Evolutionary conservation across 2,113 vertebrate species (phyloP), one percentile per base, ranked within the genome.

Genomic region (Todiramphus saurophagus): DNA sequence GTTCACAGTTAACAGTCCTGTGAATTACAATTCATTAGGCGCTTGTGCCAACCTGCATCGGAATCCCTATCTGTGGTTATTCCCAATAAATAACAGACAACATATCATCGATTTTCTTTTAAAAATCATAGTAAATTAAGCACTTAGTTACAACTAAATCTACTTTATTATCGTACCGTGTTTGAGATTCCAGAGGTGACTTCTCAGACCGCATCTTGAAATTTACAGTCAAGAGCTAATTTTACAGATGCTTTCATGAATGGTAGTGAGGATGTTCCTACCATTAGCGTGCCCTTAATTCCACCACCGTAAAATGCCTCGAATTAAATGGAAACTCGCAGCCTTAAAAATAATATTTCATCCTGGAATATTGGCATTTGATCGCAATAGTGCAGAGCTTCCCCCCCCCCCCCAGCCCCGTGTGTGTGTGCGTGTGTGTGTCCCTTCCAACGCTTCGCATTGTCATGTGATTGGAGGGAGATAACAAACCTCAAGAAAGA

Each of bases 11-110:
- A 97, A 97, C 95, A 97, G 91, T 96, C 93, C 95, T 97, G 95
- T 96, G 97, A 98, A 98, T 98, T 96, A 96, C 97, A 96, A 97
- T 97, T 97, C 97, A 98, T 97, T 97, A 97, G 85, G 84, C 97
- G 89, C 93, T 90, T 68, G 92, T 70, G 84, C 97, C 95, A 89
- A 30, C 94, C 91, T 86, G 91, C 94, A 89, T 79, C 96, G 90
- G 96, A 78, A 89, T 89, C 82, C 94, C 97, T 97, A 60, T 89
- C 97, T 95, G 97, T 91, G 97, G 95, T 95, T 97, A 95, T 97
- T 97, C 95, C 96, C 93, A 89, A 96, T 95, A 96, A 97, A 96
- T 96, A 96, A 91, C 89, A 90, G 93, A 94, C 97, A 96, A 89
- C 95, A n/a, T 97, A 96, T 92, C 97, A 97, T 94, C 96, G 97